Base-by-base conservation (phyloP, 2,797 vertebrate species). In the Hydrophis major region DNA sequence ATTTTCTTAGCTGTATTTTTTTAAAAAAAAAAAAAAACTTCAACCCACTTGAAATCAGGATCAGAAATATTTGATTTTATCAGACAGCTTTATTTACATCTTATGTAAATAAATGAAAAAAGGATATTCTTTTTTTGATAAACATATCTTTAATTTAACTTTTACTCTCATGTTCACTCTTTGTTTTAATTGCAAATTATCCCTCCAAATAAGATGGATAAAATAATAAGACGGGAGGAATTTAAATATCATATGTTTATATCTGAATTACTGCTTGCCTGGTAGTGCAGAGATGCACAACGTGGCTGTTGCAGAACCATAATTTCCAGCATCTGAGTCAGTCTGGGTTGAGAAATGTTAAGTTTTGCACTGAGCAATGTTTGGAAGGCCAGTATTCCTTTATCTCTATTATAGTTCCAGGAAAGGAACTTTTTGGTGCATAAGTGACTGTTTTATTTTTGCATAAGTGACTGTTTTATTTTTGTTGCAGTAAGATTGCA, bases 401-500 rank as follows among this genome's bases (percentile, higher is more conserved):
- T 83, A 83, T 47, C 37, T 83, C 20, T 78, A 47, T 83, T 83
- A 47, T 13, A 47, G 42, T 83, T 47, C 20, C 78, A 83, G 42
- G 78, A 83, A 47, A 61, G 59, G 12, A 88, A 27, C 13, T 89
- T 56, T 61, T 89, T 14, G 22, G 25, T 90, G 4, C 11, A 2
- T 87, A 55, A 89, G 2, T 57, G 42, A 92, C 74, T 87, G 32
- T 95, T 97, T 86, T 94, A 61, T 27, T 86, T 83, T 92, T 92
- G 57, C 11, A 2, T 87, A 55, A 89, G 2, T 57, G 42, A 92
- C 74, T 87, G 32, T 95, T 97, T 86, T 94, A 61, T 27, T 86
- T 83, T 92, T 92, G 57, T 94, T 95, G 42, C 92, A 99, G 99
- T 97, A 99, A 99, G 96, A 99, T 99, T 94, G 99, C 99, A 87